Base-by-base conservation (phyloP, 2,888 invertebrate species). In the Andrena fulva region DNA sequence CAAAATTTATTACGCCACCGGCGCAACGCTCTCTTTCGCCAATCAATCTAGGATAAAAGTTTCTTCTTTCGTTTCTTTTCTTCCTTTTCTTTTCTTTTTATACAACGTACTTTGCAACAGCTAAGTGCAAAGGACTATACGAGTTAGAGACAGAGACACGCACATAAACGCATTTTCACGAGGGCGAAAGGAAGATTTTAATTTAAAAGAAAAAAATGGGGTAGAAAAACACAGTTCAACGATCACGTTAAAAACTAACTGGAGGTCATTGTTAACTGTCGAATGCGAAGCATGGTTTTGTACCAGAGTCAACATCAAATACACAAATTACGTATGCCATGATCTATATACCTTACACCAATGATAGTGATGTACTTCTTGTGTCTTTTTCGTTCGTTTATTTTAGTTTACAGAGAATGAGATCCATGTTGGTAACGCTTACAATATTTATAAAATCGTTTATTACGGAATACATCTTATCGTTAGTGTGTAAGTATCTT, bases 1-100 rank as follows among this genome's bases (percentile, higher is more conserved):
- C 86, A 90, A 89, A 90, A 84, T 88, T 89, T 80, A 66, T 68
- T 31, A 56, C 71, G 31, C 60, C 50, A 76, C 68, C 78, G n/a
- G 60, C 59, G 24, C 24, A 56, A 76, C 82, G 78, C 54, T 67
- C 60, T 50, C 60, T 50, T 60, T 56, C 74, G 62, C 62, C 59
- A 67, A 78, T 78, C 75, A 62, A 64, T 35, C 74, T 77, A 82
- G 54, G 69, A 73, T 85, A 83, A 83, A 85, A 71, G 59, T 77
- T 64, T 70, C 29, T 54, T 42, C 27, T 67, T 69, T 62, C 42
- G 16, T 80, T 59, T 74, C 20, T 50, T 75, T 16, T 42, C 16
- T 4, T 42, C 5, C 3, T 12, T 35, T 42, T 16, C 1, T 12
- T 35, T 12, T 3, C 33, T 86, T 52, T 86, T 66, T 89, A 74